These are phyloP conservation scores for Coenobita brevimanus DNA, from an alignment of 1,140 invertebrate genomes.

Conservation along the genomic window DNA sequence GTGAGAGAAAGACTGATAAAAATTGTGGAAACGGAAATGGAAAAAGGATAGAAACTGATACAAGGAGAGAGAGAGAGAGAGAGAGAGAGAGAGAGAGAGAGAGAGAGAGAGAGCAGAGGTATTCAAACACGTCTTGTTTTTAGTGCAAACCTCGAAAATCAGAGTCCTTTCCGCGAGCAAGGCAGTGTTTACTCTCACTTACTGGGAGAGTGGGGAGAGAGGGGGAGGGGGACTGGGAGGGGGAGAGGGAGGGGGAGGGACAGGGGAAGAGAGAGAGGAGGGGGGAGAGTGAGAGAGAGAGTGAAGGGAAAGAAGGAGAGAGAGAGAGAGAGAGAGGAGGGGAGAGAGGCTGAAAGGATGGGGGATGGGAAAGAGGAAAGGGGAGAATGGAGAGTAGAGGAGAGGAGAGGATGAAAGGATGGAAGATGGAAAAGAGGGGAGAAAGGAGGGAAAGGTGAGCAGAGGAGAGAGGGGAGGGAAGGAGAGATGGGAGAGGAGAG, in stretches of 20 bases:
- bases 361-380: background rate
- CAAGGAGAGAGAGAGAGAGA: conserved; percentile 2
- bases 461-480: background rate
- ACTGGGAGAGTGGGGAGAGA: background rate
- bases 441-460: background rate
- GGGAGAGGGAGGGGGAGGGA: too few species aligned
- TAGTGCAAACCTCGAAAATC: background rate
- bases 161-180: background rate
- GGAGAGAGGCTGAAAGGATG: background rate
- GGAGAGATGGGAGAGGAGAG: too few species aligned
- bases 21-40: background rate
- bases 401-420: background rate
- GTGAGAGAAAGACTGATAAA: background rate
- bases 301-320: background rate
- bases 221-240: too few species aligned
- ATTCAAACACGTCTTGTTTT: too few species aligned
- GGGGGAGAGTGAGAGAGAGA: conserved; percentile 17
- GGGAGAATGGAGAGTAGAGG: background rate
- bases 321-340: background rate
- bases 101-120: conserved; percentile 2
- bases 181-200: background rate
- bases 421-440: background rate
- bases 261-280: background rate
- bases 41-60: background rate
- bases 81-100: background rate